A percentile compares a stretch with the other conserved stretches of the same genome.
Evolutionary conservation across 1,140 invertebrate species (phyloP).

Genomic region (Agrypnia vestita): DNA sequence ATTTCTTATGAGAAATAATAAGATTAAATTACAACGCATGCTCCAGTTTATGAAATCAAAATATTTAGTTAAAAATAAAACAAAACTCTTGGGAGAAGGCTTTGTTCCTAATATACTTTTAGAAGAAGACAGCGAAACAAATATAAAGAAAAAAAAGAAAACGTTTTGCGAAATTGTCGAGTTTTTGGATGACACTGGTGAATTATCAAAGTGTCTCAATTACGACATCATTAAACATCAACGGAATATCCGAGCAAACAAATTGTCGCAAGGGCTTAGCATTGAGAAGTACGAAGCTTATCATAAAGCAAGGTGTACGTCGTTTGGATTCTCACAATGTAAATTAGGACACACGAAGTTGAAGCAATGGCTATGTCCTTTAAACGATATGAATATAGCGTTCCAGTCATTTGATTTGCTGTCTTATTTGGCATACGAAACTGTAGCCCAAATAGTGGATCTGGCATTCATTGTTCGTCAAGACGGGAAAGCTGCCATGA

Average conservation of each 20-base stretch:
- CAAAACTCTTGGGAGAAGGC: constrained; percentile 47
- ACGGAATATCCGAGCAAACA: constrained; percentile 67
- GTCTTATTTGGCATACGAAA: constrained; percentile 80
- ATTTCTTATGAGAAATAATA: constrained; percentile 76
- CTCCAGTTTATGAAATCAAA: constrained; percentile 65
- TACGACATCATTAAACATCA: constrained; percentile 67
- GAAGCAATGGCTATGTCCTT: constrained; percentile 72
- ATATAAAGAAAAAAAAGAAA: constrained; percentile 50
- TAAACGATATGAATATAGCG: constrained; percentile 71
- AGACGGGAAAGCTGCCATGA: constrained; percentile 71
- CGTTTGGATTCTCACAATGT: constrained; percentile 64
- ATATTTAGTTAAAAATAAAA: constrained; percentile 58
- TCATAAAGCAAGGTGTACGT: constrained; percentile 71
- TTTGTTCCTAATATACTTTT: constrained; percentile 46
- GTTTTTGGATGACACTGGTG: constrained; percentile 66
- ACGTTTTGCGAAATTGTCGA: constrained; percentile 54
- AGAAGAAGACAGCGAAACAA: constrained; percentile 52
- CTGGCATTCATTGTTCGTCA: constrained; percentile 77
- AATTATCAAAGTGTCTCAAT: constrained; percentile 63
- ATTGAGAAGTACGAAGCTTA: constrained; percentile 68
- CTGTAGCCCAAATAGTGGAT: constrained; percentile 80
- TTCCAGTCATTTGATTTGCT: constrained; percentile 74
- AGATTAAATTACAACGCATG: constrained; percentile 67
- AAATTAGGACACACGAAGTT: constrained; percentile 69
- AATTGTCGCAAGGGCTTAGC: constrained; percentile 66